phyloP scores from a whole-genome alignment of 2,888 invertebrate species.

The Heliconius ismenius region DNA sequence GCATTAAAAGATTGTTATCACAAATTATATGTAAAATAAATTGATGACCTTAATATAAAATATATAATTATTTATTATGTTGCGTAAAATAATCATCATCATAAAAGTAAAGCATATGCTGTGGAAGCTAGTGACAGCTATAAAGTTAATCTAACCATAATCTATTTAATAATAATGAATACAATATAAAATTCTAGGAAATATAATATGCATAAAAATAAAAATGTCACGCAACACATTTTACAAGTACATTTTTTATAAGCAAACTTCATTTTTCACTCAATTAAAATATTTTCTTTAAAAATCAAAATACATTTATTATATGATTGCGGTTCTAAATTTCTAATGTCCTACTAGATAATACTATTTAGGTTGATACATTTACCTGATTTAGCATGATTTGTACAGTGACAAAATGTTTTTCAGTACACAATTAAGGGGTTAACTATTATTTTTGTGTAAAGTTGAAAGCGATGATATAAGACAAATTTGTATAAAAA shows the following conservation, averaged over 20 bases:
- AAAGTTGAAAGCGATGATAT: background rate
- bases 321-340: background rate
- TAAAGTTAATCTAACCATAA: slow-evolving; percentile 10
- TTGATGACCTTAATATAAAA: slow-evolving; percentile 39
- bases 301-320: background rate
- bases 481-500: background rate
- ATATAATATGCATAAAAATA: slow-evolving; percentile 18
- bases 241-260: background rate
- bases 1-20: slow-evolving; percentile 37
- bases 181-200: slow-evolving; percentile 4
- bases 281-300: background rate
- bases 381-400: background rate
- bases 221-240: background rate
- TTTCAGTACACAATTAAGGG: background rate
- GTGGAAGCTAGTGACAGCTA: slow-evolving; percentile 9
- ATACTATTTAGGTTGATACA: background rate
- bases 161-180: slow-evolving; percentile 23
- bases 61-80: slow-evolving; percentile 30
- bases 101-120: slow-evolving; percentile 27
- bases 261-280: slow-evolving; percentile 11
- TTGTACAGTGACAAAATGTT: background rate
- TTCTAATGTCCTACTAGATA: background rate
- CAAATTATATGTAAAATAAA: slow-evolving; percentile 42
- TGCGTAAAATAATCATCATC: slow-evolving; percentile 22
- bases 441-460: background rate